Evolutionary conservation across 2,797 vertebrate genomes (phyloP).

Genomic region (Sebastes goodei): DNA sequence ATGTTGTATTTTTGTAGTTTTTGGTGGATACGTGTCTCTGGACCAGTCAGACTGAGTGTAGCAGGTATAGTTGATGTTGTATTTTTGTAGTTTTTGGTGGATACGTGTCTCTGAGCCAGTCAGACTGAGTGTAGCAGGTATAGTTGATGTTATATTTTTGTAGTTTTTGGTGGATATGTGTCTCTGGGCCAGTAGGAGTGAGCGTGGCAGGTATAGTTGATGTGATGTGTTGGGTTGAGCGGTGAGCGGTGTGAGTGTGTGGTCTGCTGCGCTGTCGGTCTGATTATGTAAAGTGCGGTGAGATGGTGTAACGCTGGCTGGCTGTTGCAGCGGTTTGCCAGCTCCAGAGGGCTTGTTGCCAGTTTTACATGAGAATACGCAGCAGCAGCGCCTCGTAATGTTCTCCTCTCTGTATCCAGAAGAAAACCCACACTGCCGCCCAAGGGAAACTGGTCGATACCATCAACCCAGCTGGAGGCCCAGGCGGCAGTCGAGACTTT

Average conservation of each 20-base stretch:
- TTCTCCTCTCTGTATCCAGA: slow-evolving; percentile 57
- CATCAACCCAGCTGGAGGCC: slow-evolving; percentile 81
- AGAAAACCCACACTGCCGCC: slow-evolving; percentile 73
- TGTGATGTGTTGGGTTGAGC: slow-evolving; percentile 48
- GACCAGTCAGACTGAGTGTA: too few species aligned
- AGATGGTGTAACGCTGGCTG: slow-evolving; percentile 67
- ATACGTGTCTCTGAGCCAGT: not conserved
- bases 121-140: too few species aligned
- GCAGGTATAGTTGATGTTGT: not conserved
- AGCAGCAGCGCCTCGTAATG: slow-evolving; percentile 53
- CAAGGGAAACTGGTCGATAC: slow-evolving; percentile 78
- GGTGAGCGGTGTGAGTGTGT: slow-evolving; percentile 60
- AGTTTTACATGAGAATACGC: slow-evolving; percentile 62
- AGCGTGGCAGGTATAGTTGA: slow-evolving; percentile 28
- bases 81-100: not conserved
- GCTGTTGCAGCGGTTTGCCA: slow-evolving; percentile 68
- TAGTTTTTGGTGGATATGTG: too few species aligned
- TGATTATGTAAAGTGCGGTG: slow-evolving; percentile 76
- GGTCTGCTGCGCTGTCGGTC: slow-evolving; percentile 67
- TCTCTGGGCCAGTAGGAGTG: too few species aligned
- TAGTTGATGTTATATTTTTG: too few species aligned
- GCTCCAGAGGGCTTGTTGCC: slow-evolving; percentile 58
- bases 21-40: not conserved
- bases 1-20: not conserved
- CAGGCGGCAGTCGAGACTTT: slow-evolving; percentile 62